These are phyloP conservation scores for Umimayanthus chanpuru DNA, from an alignment of 92 coral and sea anemone species.

Conservation along the genomic window DNA sequence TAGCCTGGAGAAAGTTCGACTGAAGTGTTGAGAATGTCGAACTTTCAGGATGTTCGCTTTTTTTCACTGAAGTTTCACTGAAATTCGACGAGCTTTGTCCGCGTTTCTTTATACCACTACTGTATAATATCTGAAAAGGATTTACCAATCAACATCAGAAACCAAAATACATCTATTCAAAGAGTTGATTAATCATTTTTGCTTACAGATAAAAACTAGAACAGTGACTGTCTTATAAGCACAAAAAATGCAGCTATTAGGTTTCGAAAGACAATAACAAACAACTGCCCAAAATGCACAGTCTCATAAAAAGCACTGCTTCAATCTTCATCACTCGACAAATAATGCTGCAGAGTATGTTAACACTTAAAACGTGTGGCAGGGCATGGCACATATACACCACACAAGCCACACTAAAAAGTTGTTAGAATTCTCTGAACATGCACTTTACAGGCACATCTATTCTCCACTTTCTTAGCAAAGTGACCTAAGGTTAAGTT, in stretches of 20 bases:
- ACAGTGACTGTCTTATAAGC: not conserved
- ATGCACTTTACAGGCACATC: conserved; percentile 51
- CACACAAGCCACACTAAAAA: conserved; percentile 53
- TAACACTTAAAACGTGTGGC: conserved; percentile 44
- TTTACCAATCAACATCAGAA: conserved; percentile 22
- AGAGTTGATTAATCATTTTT: not conserved
- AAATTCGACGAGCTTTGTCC: too few species aligned
- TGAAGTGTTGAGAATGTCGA: too few species aligned
- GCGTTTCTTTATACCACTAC: too few species aligned
- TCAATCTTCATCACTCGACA: conserved; percentile 39
- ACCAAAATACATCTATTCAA: conserved; percentile 2
- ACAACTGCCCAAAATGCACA: not conserved
- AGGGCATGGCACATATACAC: conserved; percentile 43
- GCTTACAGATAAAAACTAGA: not conserved
- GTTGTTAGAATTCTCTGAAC: conserved; percentile 45
- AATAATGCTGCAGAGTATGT: conserved; percentile 37
- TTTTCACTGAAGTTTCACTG: too few species aligned
- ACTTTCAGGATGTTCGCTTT: too few species aligned
- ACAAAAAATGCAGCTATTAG: not conserved
- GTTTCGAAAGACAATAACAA: not conserved
- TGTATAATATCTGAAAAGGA: conserved; percentile 5
- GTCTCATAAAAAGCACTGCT: not conserved
- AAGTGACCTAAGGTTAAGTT: conserved; percentile 46
- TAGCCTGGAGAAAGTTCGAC: too few species aligned
- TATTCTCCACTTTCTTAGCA: conserved; percentile 35